Conservation (phyloP, 2,797 vertebrate genomes). For the Hemibagrus guttatus region DNA sequence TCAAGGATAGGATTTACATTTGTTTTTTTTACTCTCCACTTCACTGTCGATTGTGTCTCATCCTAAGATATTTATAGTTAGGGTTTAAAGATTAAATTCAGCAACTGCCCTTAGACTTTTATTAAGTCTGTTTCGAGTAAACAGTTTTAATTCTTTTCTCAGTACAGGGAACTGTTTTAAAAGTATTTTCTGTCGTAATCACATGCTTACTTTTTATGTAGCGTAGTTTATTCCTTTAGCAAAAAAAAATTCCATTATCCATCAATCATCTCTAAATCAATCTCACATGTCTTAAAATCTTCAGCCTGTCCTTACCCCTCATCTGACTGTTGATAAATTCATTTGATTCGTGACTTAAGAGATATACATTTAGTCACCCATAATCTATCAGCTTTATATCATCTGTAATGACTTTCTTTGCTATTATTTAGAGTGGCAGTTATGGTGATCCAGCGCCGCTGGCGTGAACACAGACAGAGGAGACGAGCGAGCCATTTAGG, state of each 20-base stretch:
- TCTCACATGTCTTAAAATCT: conserved; percentile 38
- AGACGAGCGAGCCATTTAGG: conserved; percentile 59
- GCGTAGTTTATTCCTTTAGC: conserved; percentile 9
- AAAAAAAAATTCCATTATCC: conserved; percentile 15
- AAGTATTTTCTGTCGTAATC: neutral
- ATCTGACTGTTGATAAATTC: conserved; percentile 65
- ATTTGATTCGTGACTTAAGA: conserved; percentile 62
- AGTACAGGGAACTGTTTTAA: neutral
- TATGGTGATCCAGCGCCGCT: conserved; percentile 71
- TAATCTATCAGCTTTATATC: conserved; percentile 38
- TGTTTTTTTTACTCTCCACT: neutral
- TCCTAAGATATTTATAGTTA: neutral
- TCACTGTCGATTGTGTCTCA: neutral
- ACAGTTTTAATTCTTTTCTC: too few species aligned
- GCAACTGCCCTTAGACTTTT: neutral
- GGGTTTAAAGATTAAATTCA: neutral
- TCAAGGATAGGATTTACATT: neutral
- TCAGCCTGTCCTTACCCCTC: conserved; percentile 65
- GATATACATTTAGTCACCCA: conserved; percentile 41
- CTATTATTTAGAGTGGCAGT: conserved; percentile 69
- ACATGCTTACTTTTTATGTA: neutral
- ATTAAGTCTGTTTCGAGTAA: neutral
- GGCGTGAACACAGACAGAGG: conserved; percentile 65
- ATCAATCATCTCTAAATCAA: conserved; percentile 33
- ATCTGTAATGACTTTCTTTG: conserved; percentile 51